Evolutionary conservation across 2,888 invertebrate genomes (phyloP).

Genomic region (Meta bourneti): DNA sequence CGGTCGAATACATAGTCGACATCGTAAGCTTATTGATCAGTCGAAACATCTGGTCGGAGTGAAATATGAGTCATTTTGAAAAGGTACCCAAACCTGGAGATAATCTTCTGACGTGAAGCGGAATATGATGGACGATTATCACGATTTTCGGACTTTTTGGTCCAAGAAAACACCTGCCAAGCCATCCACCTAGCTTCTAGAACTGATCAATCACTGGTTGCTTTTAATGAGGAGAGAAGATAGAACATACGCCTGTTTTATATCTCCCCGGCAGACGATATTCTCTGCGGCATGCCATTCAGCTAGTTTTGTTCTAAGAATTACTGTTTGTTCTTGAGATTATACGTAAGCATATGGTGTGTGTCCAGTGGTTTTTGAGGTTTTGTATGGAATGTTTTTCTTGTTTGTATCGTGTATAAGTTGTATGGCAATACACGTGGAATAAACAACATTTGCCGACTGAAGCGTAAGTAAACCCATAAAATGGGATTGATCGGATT

Average conservation of each 20-base stretch:
- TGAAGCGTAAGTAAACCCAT: too few species aligned
- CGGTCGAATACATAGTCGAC: background rate
- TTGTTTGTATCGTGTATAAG: too few species aligned
- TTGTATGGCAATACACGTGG: too few species aligned
- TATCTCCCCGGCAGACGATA: background rate
- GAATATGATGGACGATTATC: conserved; percentile 65
- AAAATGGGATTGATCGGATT: too few species aligned
- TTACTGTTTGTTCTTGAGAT: too few species aligned
- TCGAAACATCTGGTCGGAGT: conserved; percentile 39
- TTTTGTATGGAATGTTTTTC: too few species aligned
- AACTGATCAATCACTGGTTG: conserved; percentile 64
- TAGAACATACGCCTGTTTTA: background rate
- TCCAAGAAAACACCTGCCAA: conserved; percentile 40
- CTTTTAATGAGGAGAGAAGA: conserved; percentile 27
- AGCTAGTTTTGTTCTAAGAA: too few species aligned
- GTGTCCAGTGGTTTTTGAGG: too few species aligned
- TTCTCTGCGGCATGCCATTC: too few species aligned
- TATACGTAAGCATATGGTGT: too few species aligned
- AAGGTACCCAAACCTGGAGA: conserved; percentile 39
- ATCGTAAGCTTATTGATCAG: conserved; percentile 13
- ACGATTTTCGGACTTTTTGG: conserved; percentile 48
- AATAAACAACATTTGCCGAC: too few species aligned
- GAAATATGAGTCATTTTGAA: conserved; percentile 63
- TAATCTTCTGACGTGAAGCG: conserved; percentile 53
- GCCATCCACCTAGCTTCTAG: background rate